phyloP scores from a whole-genome alignment of 2,797 vertebrate genomes.

The Propithecus deckenii region DNA sequence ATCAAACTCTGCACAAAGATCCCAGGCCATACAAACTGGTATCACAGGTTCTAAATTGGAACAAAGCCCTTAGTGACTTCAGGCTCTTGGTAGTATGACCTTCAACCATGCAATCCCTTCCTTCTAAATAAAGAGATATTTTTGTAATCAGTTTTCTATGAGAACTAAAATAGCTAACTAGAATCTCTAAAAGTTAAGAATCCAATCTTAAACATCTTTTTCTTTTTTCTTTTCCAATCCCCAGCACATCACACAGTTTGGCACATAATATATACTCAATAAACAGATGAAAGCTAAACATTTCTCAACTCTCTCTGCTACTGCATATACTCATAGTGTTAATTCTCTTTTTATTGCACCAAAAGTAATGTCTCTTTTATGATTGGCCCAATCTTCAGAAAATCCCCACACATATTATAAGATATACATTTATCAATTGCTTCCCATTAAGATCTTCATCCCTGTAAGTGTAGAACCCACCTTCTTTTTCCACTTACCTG shows the following conservation, averaged over 20 bases:
- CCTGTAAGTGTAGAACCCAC: neutral
- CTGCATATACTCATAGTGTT: neutral
- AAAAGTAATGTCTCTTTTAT: neutral
- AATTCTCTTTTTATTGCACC: neutral
- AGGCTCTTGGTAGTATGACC: neutral
- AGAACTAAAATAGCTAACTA: neutral
- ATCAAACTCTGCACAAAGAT: neutral
- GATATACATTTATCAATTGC: neutral
- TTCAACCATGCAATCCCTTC: neutral
- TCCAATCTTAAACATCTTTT: neutral
- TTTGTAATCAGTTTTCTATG: neutral
- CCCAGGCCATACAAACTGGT: neutral
- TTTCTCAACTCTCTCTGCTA: neutral
- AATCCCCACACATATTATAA: neutral
- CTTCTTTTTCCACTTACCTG: neutral
- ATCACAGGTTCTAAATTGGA: neutral
- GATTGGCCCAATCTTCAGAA: neutral
- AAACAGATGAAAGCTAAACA: neutral
- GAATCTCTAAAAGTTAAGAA: neutral
- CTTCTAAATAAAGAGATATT: neutral
- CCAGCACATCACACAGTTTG: neutral
- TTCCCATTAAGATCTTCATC: neutral
- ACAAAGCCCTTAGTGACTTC: neutral
- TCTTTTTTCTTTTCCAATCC: neutral
- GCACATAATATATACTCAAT: neutral